Base-by-base conservation (phyloP, 1,140 invertebrate genomes). In the Drosophila azteca region DNA sequence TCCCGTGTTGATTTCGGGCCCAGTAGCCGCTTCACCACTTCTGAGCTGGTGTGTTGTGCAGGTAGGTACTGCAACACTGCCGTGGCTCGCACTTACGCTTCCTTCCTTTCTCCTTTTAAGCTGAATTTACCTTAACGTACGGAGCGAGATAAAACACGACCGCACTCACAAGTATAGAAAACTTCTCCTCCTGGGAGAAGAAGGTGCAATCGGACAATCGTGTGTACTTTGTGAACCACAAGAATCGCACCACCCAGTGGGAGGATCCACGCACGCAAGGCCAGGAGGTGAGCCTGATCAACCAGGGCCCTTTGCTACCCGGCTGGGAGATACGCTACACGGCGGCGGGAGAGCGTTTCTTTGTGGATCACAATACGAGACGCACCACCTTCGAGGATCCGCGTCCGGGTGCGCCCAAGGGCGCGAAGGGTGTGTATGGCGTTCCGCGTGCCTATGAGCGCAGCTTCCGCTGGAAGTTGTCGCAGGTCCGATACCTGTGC, bases 211-310 rank as follows among this genome's bases (percentile, higher is more conserved):
- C 97, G 22, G 98, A 98, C 92, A 97, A 97, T 50, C 93, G 98
- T 76, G 95, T 98, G 39, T 99, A 99, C 93, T 99, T 97, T 94
- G 98, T 99, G 8, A 99, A 99, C 93, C 99, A 99, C 92, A 98
- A 98, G 91, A 99, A 99, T 93, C 94, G 98, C 83, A 99, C 98
- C 20, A 99, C 99, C 6, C 98, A 99, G 91, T 99, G 99, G 99
- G 98, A 99, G 91, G 99, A 99, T 94, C 99, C 99, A 1, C 93
- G 99, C 74, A 99, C 98, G 0, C 98, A 99, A 93, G 98, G 87
- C 2, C 90, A 94, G 93, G 94, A 96, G 92, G 94, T 97, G 79
- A 94, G 95, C 75, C 94, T 95, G 17, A 93, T 95, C 41, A 97
- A 98, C 88, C 97, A 98, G 88, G 95, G 96, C 48, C 97, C 97